Evolutionary conservation across 2,113 vertebrate species (phyloP).

Genomic region (Gila orcuttii): DNA sequence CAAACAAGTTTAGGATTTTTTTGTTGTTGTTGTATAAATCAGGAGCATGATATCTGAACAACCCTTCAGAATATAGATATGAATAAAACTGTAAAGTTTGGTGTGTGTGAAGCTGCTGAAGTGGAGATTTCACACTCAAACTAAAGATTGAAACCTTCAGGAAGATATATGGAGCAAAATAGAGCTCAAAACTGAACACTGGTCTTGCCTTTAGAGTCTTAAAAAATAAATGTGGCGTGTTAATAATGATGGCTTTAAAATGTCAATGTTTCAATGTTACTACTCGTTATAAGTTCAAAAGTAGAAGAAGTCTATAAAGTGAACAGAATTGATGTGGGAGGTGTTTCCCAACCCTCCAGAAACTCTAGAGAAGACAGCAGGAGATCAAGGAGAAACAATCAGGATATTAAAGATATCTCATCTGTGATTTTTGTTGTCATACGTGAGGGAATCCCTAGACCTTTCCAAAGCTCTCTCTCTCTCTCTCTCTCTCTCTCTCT

Average conservation of each 20-base stretch:
- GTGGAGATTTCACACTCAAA: too few species aligned
- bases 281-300: background rate
- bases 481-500: background rate
- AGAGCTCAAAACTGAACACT: background rate
- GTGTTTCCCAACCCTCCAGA: background rate
- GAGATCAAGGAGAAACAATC: background rate
- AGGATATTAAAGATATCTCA: background rate
- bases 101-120: too few species aligned
- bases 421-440: background rate
- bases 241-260: background rate
- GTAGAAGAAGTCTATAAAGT: background rate
- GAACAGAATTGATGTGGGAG: background rate
- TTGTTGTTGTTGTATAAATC: background rate
- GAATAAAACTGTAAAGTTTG: too few species aligned
- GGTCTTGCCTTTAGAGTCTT: background rate
- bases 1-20: background rate
- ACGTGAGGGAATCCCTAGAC: slow-evolving; percentile 17
- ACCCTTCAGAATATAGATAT: background rate
- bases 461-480: background rate
- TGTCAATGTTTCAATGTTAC: background rate
- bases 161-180: too few species aligned
- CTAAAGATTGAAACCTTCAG: background rate
- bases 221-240: background rate
- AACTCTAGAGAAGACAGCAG: background rate
- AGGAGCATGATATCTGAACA: background rate